These are phyloP conservation scores for Galerucella nymphaeae DNA, from an alignment of 2,888 invertebrate genomes.

Conservation along the genomic window DNA sequence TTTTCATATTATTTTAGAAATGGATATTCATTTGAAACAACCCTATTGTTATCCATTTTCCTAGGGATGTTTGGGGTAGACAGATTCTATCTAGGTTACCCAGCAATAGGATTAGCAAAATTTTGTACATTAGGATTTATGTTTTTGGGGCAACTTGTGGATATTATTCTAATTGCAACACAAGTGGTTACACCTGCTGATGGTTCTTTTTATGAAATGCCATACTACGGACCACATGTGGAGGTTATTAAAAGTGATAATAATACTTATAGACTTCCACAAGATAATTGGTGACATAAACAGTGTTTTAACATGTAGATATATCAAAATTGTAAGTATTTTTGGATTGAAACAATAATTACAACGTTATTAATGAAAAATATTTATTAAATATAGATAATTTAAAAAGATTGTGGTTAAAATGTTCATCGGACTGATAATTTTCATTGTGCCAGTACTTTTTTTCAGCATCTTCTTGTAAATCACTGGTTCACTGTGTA, in stretches of 20 bases:
- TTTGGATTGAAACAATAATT: not conserved
- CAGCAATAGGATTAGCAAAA: conserved; percentile 93
- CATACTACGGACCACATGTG: conserved; percentile 91
- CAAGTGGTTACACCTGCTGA: conserved; percentile 95
- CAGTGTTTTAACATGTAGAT: not conserved
- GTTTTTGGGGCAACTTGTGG: conserved; percentile 94
- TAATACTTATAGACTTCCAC: conserved; percentile 83
- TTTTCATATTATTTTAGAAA: conserved; percentile 72
- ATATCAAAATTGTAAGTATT: not conserved
- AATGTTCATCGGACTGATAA: not conserved
- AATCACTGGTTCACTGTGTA: conserved; percentile 10
- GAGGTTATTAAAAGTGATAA: conserved; percentile 85
- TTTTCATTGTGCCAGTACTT: not conserved
- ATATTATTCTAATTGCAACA: conserved; percentile 94
- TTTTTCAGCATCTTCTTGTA: not conserved
- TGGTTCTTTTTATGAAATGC: conserved; percentile 93
- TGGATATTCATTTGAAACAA: conserved; percentile 93
- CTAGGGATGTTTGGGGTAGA: conserved; percentile 98
- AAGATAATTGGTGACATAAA: conserved; percentile 75
- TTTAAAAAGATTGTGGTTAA: not conserved
- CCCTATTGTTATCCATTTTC: conserved; percentile 93
- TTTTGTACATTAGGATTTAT: conserved; percentile 96
- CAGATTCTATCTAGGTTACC: conserved; percentile 98
- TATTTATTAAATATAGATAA: conserved; percentile 1
- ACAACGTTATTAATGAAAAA: not conserved